Percentiles rank a stretch among this genome's conserved stretches.
Evolutionary conservation across 2,113 vertebrate species (phyloP).

Genomic region (Caracal caracal): DNA sequence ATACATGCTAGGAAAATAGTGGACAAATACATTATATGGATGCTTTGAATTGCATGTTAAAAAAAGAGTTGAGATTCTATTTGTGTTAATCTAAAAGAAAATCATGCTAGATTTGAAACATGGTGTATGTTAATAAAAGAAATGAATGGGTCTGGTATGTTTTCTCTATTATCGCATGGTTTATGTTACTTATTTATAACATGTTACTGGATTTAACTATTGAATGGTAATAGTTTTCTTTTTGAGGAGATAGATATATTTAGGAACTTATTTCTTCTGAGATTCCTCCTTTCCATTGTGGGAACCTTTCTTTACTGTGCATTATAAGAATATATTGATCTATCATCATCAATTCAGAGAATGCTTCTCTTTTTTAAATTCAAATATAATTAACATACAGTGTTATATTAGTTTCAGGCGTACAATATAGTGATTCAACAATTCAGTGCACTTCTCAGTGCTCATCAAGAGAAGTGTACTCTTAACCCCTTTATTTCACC

Average conservation of each 20-base stretch:
- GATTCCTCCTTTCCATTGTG: neutral
- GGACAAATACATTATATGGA: neutral
- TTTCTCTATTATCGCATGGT: neutral
- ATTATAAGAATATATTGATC: slow-evolving; percentile 42
- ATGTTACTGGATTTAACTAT: neutral
- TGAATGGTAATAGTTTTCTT: neutral
- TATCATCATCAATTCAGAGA: slow-evolving; percentile 37
- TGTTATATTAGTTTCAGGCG: neutral
- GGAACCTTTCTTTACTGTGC: neutral
- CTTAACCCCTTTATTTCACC: neutral
- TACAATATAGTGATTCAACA: neutral
- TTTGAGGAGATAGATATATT: slow-evolving; percentile 10
- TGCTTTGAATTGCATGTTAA: neutral
- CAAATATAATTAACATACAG: neutral
- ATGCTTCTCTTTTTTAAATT: neutral
- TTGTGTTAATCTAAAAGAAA: neutral
- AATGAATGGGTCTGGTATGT: neutral
- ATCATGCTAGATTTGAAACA: neutral
- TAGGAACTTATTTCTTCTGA: neutral
- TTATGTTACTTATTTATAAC: slow-evolving; percentile 31
- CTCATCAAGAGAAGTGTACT: neutral
- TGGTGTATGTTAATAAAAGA: neutral
- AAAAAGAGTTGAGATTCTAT: neutral
- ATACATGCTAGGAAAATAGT: neutral
- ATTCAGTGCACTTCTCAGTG: neutral